Evolutionary conservation across 2,113 vertebrate species (phyloP).

Genomic region (Peromyscus leucopus): DNA sequence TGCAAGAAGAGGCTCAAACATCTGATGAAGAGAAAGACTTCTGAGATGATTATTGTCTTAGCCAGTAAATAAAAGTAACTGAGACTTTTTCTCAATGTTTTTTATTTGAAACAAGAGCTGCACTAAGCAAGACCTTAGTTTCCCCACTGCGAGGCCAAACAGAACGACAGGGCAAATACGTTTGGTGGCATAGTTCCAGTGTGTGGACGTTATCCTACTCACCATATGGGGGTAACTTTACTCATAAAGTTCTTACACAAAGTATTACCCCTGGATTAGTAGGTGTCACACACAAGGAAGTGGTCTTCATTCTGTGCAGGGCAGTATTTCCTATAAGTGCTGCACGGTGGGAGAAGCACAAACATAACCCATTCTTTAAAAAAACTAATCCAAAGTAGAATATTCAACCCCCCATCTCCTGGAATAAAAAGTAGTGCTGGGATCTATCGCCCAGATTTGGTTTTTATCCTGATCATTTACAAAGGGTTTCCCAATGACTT

Average conservation of each 20-base stretch:
- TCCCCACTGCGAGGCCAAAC: slow-evolving; percentile 75
- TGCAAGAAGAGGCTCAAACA: slow-evolving; percentile 28
- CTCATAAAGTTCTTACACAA: slow-evolving; percentile 75
- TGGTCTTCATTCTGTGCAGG: slow-evolving; percentile 77
- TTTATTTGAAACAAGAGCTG: slow-evolving; percentile 84
- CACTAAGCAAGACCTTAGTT: slow-evolving; percentile 80
- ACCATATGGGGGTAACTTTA: slow-evolving; percentile 69
- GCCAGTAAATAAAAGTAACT: slow-evolving; percentile 79
- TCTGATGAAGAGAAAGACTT: slow-evolving; percentile 71
- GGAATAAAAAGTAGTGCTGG: slow-evolving; percentile 79
- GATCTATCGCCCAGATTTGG: slow-evolving; percentile 67
- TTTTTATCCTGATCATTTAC: slow-evolving; percentile 57
- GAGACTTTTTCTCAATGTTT: slow-evolving; percentile 80
- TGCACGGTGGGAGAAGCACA: slow-evolving; percentile 70
- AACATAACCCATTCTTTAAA: slow-evolving; percentile 74
- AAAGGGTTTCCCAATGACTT: slow-evolving; percentile 70
- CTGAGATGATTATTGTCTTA: background rate
- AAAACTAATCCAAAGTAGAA: slow-evolving; percentile 75
- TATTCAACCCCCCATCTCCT: slow-evolving; percentile 27
- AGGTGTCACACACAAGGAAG: slow-evolving; percentile 72
- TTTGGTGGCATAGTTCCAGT: slow-evolving; percentile 54
- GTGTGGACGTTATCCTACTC: slow-evolving; percentile 49
- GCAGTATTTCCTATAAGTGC: slow-evolving; percentile 69
- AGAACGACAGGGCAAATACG: slow-evolving; percentile 58
- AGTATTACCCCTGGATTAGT: slow-evolving; percentile 76